A percentile compares a stretch with the other conserved stretches of the same genome.
Conservation (phyloP, 2,113 vertebrate genomes). For the Alaudala cheleensis region DNA sequence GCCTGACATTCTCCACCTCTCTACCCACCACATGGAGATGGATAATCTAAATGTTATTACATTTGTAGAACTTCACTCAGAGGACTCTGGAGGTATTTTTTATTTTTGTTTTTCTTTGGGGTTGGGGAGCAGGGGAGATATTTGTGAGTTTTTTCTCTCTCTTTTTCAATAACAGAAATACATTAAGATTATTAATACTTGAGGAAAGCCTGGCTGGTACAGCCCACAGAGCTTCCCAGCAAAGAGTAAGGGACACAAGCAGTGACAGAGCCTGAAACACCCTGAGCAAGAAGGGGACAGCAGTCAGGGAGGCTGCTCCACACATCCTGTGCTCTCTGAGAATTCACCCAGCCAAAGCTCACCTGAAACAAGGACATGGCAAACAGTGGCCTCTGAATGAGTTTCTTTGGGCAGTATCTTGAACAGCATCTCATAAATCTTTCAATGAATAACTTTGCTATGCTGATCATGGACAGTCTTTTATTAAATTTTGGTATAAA, state of each 20-base stretch:
- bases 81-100: not conserved
- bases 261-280: not conserved
- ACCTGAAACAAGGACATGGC: not conserved
- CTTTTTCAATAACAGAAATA: not conserved
- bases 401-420: not conserved
- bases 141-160: accelerated
- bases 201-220: not conserved
- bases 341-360: not conserved
- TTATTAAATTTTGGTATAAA: not conserved
- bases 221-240: not conserved
- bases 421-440: not conserved
- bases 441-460: not conserved
- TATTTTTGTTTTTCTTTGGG: not conserved
- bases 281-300: not conserved
- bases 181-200: not conserved
- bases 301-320: too few species aligned
- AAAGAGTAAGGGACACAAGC: not conserved
- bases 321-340: accelerated
- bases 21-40: not conserved
- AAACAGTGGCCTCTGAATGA: not conserved
- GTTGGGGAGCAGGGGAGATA: not conserved
- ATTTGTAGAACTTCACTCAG: not conserved
- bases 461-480: not conserved
- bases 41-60: not conserved
- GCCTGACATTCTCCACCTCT: not conserved